phyloP scores from a whole-genome alignment of 2,113 vertebrate species.

The Mustelus asterias region DNA sequence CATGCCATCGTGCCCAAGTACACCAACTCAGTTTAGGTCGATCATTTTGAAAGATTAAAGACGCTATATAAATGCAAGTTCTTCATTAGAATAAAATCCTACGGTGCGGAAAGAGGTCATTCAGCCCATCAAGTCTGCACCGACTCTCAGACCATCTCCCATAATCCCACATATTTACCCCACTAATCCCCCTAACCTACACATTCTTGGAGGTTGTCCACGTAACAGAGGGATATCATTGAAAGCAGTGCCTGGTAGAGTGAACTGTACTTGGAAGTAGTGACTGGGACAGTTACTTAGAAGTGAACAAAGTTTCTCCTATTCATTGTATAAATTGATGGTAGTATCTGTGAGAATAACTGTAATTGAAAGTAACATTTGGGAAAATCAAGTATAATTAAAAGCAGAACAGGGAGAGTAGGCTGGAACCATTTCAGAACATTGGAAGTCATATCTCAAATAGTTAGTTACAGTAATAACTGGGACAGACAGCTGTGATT shows the following conservation, averaged over 20 bases:
- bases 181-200: too few relatives aligned
- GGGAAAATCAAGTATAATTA: not conserved
- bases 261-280: too few relatives aligned
- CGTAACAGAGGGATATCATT: not conserved
- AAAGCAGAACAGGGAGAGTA: not conserved
- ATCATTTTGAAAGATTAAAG: not conserved
- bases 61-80: too few relatives aligned
- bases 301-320: not conserved
- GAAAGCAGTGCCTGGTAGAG: not conserved
- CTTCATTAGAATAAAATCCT: too few relatives aligned
- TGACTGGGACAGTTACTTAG: not conserved
- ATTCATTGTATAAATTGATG: not conserved
- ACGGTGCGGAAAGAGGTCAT: too few relatives aligned
- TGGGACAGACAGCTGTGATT: not conserved
- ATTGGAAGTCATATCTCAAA: not conserved
- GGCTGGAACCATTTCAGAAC: not conserved
- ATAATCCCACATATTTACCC: too few relatives aligned
- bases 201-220: not conserved
- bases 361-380: not conserved
- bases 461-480: not conserved
- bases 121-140: too few relatives aligned
- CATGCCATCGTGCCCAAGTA: too few relatives aligned
- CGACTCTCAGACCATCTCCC: too few relatives aligned
- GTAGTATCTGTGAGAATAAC: not conserved
- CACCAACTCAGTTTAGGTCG: too few relatives aligned